phyloP scores from a whole-genome alignment of 37 sponge, comb jelly and placozoan species.

The Cladorhizidae sp. region DNA sequence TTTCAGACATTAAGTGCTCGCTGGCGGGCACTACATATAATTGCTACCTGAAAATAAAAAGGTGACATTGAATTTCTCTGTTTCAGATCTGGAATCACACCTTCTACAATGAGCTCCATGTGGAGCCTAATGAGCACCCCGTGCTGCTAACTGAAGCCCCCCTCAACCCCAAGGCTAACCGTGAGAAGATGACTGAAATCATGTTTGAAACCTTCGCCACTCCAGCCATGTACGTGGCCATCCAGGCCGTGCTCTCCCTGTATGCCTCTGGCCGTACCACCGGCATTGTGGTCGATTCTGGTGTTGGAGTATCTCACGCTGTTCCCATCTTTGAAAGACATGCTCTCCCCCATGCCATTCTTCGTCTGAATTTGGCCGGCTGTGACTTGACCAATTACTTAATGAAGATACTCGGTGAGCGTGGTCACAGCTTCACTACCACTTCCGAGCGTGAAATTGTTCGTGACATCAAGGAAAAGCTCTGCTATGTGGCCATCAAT shows the following conservation, averaged over 20 bases:
- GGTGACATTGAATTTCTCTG: no score
- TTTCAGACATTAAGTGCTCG: no score
- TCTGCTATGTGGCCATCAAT: conserved; percentile 98
- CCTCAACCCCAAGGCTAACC: conserved; percentile 99
- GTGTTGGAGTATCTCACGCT: conserved; percentile 98
- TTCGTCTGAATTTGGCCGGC: conserved; percentile 97
- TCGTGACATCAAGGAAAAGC: conserved; percentile 98
- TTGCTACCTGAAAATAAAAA: no score
- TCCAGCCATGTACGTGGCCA: conserved; percentile 99
- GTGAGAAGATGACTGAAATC: conserved; percentile 99
- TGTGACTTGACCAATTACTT: conserved; percentile 99
- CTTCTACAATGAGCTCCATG: conserved; percentile 99
- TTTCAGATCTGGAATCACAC: conserved; percentile 98
- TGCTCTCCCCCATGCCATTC: conserved; percentile 98
- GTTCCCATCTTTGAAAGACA: conserved; percentile 99
- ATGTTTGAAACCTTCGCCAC: conserved; percentile 99
- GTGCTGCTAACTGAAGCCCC: conserved; percentile 99
- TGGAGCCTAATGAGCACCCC: conserved; percentile 99
- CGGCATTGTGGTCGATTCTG: conserved; percentile 99
- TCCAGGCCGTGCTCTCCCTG: conserved; percentile 99
- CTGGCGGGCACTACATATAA: no score
- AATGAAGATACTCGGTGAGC: conserved; percentile 98
- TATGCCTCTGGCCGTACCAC: conserved; percentile 99
- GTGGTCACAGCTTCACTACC: conserved; percentile 93
- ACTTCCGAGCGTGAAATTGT: conserved; percentile 94